Conservation (phyloP, 2,113 vertebrate species). For the Strix aluco region DNA sequence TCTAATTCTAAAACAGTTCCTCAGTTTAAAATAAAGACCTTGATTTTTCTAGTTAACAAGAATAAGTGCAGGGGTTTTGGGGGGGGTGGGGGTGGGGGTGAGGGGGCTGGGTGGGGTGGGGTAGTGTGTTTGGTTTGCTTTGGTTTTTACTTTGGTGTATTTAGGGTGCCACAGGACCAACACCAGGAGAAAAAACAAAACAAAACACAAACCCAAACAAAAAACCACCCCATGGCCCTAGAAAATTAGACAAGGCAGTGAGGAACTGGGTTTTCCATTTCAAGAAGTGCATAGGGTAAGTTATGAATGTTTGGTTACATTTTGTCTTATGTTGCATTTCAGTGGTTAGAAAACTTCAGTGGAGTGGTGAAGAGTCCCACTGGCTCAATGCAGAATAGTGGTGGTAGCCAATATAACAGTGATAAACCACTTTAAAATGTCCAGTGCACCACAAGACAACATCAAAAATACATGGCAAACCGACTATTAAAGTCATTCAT, state of each 20-base stretch:
- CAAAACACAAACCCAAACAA: neutral
- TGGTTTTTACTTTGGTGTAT: neutral
- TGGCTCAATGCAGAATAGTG: neutral
- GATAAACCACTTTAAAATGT: constrained; percentile 19
- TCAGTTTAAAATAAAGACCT: neutral
- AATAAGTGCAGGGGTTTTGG: neutral
- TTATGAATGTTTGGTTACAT: neutral
- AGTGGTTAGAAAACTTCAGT: neutral
- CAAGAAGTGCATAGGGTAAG: neutral
- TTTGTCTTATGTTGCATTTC: neutral
- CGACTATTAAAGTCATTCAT: neutral
- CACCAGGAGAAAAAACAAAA: neutral
- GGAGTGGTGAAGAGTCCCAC: neutral
- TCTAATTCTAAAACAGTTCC: neutral
- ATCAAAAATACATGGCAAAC: neutral
- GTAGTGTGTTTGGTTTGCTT: neutral
- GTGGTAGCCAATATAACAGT: neutral
- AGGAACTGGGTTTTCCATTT: neutral
- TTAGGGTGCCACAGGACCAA: neutral
- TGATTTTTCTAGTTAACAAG: neutral
- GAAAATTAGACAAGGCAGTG: neutral
- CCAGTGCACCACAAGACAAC: neutral
- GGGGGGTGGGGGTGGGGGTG: neutral
- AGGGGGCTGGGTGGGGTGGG: neutral
- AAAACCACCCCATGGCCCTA: neutral